Evolutionary conservation across 2,888 invertebrate species (phyloP), one percentile per base, ranked within the genome.

Genomic region (Tiliacea aurago): DNA sequence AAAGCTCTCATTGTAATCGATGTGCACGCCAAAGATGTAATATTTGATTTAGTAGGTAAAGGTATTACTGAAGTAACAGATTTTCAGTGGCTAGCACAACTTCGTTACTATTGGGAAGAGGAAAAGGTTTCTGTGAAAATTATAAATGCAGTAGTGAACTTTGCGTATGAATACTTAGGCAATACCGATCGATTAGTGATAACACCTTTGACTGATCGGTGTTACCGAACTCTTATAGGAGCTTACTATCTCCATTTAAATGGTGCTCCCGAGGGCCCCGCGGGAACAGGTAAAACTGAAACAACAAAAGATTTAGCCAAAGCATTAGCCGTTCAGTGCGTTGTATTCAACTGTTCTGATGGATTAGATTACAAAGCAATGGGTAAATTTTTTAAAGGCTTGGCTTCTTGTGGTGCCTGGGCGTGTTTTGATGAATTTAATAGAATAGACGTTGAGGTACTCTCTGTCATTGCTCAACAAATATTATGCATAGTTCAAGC

Each of bases 301-400:
- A 98, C 98, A 28, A 98, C 98, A 0, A 99, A 99, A 95, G 99
- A 99, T 95, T 96, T 99, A 82, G 99, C 99, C 9, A 98, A 99
- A 94, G 99, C 99, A 0, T 91, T 99, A 65, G 99, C 99, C 0
- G 98, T 99, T 2, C 99, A 99, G 90, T 98, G 98, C 91, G 98
- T 98, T 0, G 98, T 98, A 1, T 98, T 98, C 92, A 98, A 98
- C 92, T 98, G 98, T 91, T 98, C 98, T 0, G 98, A 98, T 90
- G 98, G 98, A 18, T 95, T 98, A 78, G 98, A 98, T 93, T 98
- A 98, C 90, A 98, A 98, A 88, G 98, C 98, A 43, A 98, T 98
- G 98, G 98, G 98, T 11, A 98, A 98, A 86, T 97, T 97, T 91
- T 98, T 98, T 93, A 98, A 98, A 95, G 98, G 98, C 0, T 93